These are phyloP conservation scores for Drosophila equinoxialis DNA, from an alignment of 1,140 invertebrate genomes.

Conservation along the genomic window DNA sequence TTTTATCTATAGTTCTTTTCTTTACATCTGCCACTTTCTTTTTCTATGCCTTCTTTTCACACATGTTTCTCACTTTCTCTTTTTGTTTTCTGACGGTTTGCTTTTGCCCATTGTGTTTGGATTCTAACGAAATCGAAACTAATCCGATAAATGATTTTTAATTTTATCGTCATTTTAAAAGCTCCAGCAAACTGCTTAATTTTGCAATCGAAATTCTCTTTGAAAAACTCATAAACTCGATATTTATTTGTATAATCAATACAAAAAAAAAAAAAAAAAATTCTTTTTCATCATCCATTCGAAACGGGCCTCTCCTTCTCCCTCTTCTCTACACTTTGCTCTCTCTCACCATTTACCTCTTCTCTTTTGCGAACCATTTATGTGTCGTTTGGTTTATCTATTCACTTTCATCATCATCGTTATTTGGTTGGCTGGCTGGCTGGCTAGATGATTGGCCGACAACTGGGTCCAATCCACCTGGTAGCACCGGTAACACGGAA, in stretches of 20 bases:
- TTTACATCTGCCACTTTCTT: background rate
- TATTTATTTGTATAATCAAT: background rate
- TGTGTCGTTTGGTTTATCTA: constrained; percentile 23
- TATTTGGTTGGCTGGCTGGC: background rate
- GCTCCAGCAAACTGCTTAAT: background rate
- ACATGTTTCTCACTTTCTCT: background rate
- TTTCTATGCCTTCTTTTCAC: background rate
- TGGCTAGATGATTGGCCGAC: background rate
- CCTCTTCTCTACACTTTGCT: background rate
- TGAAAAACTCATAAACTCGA: background rate
- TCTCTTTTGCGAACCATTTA: constrained; percentile 2
- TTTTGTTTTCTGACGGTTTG: background rate
- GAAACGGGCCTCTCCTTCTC: background rate
- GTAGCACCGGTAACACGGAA: constrained; percentile 31
- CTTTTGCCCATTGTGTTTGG: background rate
- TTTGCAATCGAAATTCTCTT: background rate
- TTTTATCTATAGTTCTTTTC: background rate
- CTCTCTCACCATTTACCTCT: background rate
- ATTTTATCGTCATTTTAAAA: background rate
- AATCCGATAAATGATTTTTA: background rate
- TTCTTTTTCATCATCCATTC: background rate
- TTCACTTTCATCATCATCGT: constrained; percentile 35
- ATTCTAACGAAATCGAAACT: constrained; percentile 7
- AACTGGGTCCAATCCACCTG: background rate
- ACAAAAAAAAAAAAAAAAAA: background rate